phyloP scores from a whole-genome alignment of 2,113 vertebrate species.

The Chamaetylas fuelleborni region DNA sequence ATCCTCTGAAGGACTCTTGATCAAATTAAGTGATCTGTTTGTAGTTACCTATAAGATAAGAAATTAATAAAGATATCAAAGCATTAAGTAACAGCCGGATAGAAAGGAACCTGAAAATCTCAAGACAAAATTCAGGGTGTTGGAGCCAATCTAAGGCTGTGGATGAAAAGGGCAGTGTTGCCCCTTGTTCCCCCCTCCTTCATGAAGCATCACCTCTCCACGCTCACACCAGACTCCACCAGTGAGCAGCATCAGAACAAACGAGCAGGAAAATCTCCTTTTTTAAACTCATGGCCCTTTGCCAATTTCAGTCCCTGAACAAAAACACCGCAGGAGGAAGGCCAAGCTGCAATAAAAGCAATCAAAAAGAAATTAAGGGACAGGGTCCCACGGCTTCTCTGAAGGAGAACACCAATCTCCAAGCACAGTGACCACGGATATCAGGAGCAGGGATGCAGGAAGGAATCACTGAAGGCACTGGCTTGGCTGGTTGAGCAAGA shows the following conservation, averaged over 20 bases:
- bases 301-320: background rate
- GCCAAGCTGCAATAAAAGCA: background rate
- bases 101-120: background rate
- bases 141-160: background rate
- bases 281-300: background rate
- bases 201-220: background rate
- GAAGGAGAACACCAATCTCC: background rate
- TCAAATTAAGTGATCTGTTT: constrained; percentile 60
- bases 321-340: background rate
- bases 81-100: constrained; percentile 31
- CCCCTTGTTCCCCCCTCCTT: background rate
- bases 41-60: constrained; percentile 64
- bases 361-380: background rate
- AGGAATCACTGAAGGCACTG: background rate
- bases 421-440: background rate
- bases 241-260: background rate
- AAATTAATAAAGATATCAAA: constrained; percentile 54
- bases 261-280: background rate
- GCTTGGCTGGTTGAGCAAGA: background rate
- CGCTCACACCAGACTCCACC: background rate
- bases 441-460: background rate
- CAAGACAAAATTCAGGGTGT: background rate
- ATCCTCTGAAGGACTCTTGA: constrained; percentile 56
- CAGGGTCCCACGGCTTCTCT: background rate
- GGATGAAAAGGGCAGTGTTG: background rate